phyloP scores from a whole-genome alignment of 2,888 invertebrate genomes.

The Philereme vetulata region DNA sequence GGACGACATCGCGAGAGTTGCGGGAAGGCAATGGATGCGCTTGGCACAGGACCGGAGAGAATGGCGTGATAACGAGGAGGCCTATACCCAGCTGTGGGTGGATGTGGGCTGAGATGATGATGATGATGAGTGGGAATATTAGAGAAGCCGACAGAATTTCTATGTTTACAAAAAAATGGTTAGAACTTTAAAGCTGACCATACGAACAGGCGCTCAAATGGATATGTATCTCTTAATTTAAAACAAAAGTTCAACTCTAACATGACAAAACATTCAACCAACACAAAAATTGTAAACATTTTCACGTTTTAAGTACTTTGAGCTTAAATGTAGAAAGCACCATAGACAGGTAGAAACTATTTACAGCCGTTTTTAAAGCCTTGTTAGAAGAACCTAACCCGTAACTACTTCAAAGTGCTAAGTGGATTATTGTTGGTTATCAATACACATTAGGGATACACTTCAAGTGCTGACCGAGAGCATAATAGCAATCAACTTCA shows the following conservation, averaged over 20 bases:
- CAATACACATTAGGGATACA: not conserved
- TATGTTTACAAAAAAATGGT: too few relatives aligned
- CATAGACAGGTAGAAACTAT: slow-evolving; percentile 50
- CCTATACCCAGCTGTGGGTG: too few relatives aligned
- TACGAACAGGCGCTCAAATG: slow-evolving; percentile 11
- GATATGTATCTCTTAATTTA: slow-evolving; percentile 28
- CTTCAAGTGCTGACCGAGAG: too few relatives aligned
- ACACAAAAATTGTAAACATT: slow-evolving; percentile 38
- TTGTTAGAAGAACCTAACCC: slow-evolving; percentile 30
- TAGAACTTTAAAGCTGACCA: not conserved
- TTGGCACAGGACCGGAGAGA: too few relatives aligned
- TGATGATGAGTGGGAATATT: too few relatives aligned
- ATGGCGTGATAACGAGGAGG: too few relatives aligned
- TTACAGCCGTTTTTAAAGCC: slow-evolving; percentile 41
- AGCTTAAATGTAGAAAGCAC: slow-evolving; percentile 58
- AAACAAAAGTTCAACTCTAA: slow-evolving; percentile 15
- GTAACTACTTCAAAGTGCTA: slow-evolving; percentile 21
- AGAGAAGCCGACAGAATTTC: too few relatives aligned
- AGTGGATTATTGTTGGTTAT: slow-evolving; percentile 11
- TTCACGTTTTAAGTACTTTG: slow-evolving; percentile 36
- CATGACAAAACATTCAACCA: slow-evolving; percentile 22
- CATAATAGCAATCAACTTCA: not conserved
- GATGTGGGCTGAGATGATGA: too few relatives aligned
- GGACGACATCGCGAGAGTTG: too few relatives aligned
- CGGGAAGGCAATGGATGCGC: too few relatives aligned